A percentile compares a stretch with the other conserved stretches of the same genome.
Conservation (phyloP, 2,888 invertebrate genomes). For the Machimus atricapillus region DNA sequence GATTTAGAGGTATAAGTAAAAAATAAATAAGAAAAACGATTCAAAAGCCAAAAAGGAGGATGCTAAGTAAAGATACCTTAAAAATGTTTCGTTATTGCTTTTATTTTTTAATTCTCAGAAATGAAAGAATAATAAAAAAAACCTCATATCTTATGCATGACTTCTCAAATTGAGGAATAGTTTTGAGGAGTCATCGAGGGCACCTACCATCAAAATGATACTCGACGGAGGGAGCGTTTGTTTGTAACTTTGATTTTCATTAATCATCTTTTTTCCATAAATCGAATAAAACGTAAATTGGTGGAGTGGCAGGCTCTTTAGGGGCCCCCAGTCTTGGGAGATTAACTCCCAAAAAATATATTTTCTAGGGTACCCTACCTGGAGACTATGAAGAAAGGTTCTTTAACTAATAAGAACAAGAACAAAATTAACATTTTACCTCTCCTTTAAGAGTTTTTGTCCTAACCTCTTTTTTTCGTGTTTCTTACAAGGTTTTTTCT, state of each 20-base stretch:
- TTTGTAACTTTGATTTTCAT: conserved; percentile 1
- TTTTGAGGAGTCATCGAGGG: conserved; percentile 5
- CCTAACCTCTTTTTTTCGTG: neutral
- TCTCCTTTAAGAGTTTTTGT: neutral
- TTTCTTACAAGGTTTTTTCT: neutral
- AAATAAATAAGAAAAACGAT: neutral
- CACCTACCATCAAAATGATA: neutral
- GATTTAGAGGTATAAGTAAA: neutral
- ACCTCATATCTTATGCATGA: conserved; percentile 28
- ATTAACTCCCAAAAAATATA: neutral
- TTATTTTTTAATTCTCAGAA: neutral
- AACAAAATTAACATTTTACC: neutral
- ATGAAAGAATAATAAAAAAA: neutral
- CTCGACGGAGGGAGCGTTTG: neutral
- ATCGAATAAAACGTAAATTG: conserved; percentile 13
- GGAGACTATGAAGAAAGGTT: neutral
- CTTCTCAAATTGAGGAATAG: neutral
- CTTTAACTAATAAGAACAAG: neutral
- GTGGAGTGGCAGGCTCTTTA: no score
- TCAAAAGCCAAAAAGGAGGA: neutral
- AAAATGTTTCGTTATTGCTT: neutral
- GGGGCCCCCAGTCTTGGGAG: neutral
- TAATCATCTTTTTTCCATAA: conserved; percentile 35
- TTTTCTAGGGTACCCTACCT: neutral
- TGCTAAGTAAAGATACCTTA: neutral